Conservation (phyloP, 1,140 invertebrate genomes). For the Drosophila athabasca region DNA sequence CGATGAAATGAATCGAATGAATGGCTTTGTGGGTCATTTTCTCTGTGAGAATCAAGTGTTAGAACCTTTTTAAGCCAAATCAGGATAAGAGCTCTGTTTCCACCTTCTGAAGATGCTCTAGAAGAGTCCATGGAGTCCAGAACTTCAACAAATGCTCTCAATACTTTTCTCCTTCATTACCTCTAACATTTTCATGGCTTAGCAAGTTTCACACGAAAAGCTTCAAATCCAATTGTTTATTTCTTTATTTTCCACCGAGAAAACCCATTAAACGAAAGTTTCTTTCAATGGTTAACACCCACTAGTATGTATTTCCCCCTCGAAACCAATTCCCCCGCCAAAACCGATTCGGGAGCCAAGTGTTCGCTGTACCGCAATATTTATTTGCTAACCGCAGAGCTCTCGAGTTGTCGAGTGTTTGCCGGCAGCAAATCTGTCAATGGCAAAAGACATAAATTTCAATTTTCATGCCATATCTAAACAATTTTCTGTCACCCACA, state of each 20-base stretch:
- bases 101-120: too few relatives aligned
- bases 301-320: too few relatives aligned
- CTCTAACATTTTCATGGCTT: too few relatives aligned
- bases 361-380: constrained; percentile 38
- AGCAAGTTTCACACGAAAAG: constrained; percentile 14
- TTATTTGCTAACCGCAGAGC: constrained; percentile 52
- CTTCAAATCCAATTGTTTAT: constrained; percentile 16
- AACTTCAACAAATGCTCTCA: too few relatives aligned
- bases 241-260: not conserved
- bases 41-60: too few relatives aligned
- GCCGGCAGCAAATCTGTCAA: constrained; percentile 64
- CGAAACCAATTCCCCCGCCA: not conserved
- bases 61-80: too few relatives aligned
- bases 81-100: too few relatives aligned
- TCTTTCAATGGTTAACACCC: constrained; percentile 33
- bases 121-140: too few relatives aligned
- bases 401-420: constrained; percentile 24
- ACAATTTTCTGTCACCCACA: constrained; percentile 67
- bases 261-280: constrained; percentile 32
- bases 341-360: constrained; percentile 3
- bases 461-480: constrained; percentile 79
- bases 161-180: too few relatives aligned
- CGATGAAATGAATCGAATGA: too few relatives aligned
- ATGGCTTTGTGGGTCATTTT: too few relatives aligned
- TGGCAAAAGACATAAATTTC: constrained; percentile 75